Evolutionary conservation across 2,797 vertebrate genomes (phyloP).

Genomic region (Epinephelus malabaricus): DNA sequence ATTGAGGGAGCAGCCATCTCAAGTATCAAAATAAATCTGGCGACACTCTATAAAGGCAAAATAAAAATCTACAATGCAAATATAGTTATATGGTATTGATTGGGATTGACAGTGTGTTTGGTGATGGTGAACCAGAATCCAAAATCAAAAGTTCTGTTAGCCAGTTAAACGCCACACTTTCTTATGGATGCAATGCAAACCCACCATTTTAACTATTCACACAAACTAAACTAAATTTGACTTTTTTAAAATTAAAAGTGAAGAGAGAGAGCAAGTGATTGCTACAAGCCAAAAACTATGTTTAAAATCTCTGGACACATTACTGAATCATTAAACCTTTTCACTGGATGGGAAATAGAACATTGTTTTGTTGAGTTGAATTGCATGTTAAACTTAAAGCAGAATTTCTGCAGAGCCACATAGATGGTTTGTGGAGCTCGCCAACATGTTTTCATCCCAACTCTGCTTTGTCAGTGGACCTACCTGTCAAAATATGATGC

Average conservation of each 20-base stretch:
- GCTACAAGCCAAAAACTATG: not conserved
- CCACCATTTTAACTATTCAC: not conserved
- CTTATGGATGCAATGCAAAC: not conserved
- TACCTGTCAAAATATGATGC: too few relatives aligned
- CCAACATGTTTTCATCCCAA: too few relatives aligned
- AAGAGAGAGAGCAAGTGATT: not conserved
- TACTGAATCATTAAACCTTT: slow-evolving; percentile 12
- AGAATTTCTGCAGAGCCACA: too few relatives aligned
- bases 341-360: slow-evolving; percentile 26
- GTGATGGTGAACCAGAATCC: not conserved
- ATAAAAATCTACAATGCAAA: not conserved
- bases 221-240: too few relatives aligned
- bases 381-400: not conserved
- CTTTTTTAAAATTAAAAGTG: not conserved
- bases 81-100: not conserved
- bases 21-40: not conserved
- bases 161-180: not conserved
- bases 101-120: not conserved
- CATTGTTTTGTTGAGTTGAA: slow-evolving; percentile 29
- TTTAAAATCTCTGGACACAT: not conserved
- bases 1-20: not conserved
- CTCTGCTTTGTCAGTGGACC: too few relatives aligned
- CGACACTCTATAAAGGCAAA: not conserved
- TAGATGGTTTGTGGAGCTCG: too few relatives aligned
- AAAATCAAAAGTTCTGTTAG: not conserved